phyloP scores from a whole-genome alignment of 2,113 vertebrate genomes.

The Otis tarda region DNA sequence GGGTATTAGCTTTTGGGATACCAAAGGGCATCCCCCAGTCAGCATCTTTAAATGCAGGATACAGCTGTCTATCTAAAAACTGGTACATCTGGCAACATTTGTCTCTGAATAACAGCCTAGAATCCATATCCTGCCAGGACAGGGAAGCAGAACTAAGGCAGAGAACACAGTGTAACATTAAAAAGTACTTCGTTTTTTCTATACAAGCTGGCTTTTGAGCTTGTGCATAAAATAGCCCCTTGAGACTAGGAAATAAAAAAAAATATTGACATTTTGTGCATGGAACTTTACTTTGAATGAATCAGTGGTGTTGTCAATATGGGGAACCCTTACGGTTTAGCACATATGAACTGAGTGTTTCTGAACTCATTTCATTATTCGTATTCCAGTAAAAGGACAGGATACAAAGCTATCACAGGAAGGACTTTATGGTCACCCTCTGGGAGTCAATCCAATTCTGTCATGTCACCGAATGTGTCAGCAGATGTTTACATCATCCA shows the following conservation, averaged over 20 bases:
- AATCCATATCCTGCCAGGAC: neutral
- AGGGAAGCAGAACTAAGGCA: neutral
- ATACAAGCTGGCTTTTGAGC: neutral
- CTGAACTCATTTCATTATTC: neutral
- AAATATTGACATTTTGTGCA: neutral
- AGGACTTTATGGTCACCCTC: neutral
- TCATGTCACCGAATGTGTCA: neutral
- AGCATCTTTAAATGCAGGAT: neutral
- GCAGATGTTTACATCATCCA: neutral
- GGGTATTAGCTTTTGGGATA: too few relatives aligned
- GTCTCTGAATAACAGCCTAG: neutral
- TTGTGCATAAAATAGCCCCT: neutral
- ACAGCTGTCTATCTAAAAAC: neutral
- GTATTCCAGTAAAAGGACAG: neutral
- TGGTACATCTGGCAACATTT: neutral
- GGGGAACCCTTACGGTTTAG: neutral
- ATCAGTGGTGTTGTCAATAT: neutral
- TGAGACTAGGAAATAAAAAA: neutral
- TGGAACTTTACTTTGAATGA: neutral
- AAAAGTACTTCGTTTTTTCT: neutral
- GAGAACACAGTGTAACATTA: neutral
- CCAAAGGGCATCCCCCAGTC: neutral
- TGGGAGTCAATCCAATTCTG: neutral
- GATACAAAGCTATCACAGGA: neutral
- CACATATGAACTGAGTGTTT: neutral